phyloP scores from a whole-genome alignment of 53 echinoderm and acorn worm genomes.

The Apostichopus leukothele region DNA sequence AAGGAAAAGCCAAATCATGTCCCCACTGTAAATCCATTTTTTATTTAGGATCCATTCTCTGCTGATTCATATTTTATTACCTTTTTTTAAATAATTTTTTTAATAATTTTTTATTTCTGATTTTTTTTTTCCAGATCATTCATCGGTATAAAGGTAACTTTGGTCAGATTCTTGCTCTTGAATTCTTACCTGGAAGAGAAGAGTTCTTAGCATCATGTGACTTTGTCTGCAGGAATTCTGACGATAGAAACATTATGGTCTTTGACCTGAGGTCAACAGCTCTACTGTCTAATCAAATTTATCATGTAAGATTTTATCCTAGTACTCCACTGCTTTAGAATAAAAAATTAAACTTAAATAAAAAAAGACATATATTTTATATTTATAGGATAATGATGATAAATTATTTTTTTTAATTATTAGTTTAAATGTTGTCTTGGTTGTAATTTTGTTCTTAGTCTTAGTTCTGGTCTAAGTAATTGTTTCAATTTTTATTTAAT shows the following conservation, averaged over 20 bases:
- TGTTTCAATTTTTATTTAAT: too few relatives aligned
- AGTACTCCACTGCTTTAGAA: not conserved
- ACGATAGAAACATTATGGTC: slow-evolving; percentile 85
- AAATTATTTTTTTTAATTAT: too few relatives aligned
- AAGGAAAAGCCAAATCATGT: too few relatives aligned
- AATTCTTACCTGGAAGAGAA: slow-evolving; percentile 69
- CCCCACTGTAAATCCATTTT: not conserved
- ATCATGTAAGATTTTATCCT: slow-evolving; percentile 73
- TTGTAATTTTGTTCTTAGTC: too few relatives aligned
- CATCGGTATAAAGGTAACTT: slow-evolving; percentile 69
- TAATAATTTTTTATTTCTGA: not conserved
- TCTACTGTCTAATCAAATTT: slow-evolving; percentile 94
- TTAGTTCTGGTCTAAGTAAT: too few relatives aligned
- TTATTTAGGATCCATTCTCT: too few relatives aligned
- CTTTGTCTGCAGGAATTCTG: slow-evolving; percentile 81
- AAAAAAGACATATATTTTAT: too few relatives aligned
- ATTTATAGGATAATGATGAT: too few relatives aligned
- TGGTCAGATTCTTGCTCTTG: slow-evolving; percentile 80
- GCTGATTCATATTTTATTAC: too few relatives aligned
- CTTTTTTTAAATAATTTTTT: too few relatives aligned
- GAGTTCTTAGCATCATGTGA: slow-evolving; percentile 89
- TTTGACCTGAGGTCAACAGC: slow-evolving; percentile 87
- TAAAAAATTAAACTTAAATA: too few relatives aligned
- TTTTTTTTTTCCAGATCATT: slow-evolving; percentile 50
- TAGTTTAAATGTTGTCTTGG: too few relatives aligned